A percentile compares a stretch with the other conserved stretches of the same genome.
These are phyloP conservation scores for Pelobates fuscus DNA, from an alignment of 2,113 vertebrate species.

Conservation along the genomic window DNA sequence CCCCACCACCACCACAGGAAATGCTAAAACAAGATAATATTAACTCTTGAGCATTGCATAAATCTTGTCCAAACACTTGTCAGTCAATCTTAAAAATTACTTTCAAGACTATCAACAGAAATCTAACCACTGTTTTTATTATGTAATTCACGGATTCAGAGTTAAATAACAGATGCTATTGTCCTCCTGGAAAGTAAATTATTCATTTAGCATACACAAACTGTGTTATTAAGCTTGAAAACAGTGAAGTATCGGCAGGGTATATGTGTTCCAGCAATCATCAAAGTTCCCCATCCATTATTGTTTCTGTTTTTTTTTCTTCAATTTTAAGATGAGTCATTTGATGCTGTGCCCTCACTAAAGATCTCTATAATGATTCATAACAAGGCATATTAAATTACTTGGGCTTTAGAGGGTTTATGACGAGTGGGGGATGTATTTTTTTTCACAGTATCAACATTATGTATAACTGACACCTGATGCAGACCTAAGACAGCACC, in stretches of 20 bases:
- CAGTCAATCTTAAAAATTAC: too few relatives aligned
- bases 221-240: neutral
- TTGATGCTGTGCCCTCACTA: conserved; percentile 64
- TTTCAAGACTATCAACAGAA: too few relatives aligned
- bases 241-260: neutral
- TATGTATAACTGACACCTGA: conserved; percentile 78
- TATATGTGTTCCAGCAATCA: conserved; percentile 49
- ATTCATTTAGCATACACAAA: neutral
- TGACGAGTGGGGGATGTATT: conserved; percentile 59
- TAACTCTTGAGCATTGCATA: too few relatives aligned
- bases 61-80: too few relatives aligned
- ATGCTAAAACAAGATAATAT: too few relatives aligned
- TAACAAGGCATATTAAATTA: conserved; percentile 59
- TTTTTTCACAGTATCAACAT: conserved; percentile 63
- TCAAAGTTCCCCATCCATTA: conserved; percentile 60
- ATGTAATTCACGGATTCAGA: too few relatives aligned
- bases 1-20: too few relatives aligned
- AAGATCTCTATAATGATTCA: conserved; percentile 74
- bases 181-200: too few relatives aligned
- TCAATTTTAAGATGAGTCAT: conserved; percentile 70
- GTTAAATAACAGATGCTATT: too few relatives aligned
- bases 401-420: conserved; percentile 66
- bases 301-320: conserved; percentile 71
- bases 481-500: conserved; percentile 76
- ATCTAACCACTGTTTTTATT: too few relatives aligned